phyloP scores from a whole-genome alignment of 2,113 vertebrate species.

The Vanacampus margaritifer region DNA sequence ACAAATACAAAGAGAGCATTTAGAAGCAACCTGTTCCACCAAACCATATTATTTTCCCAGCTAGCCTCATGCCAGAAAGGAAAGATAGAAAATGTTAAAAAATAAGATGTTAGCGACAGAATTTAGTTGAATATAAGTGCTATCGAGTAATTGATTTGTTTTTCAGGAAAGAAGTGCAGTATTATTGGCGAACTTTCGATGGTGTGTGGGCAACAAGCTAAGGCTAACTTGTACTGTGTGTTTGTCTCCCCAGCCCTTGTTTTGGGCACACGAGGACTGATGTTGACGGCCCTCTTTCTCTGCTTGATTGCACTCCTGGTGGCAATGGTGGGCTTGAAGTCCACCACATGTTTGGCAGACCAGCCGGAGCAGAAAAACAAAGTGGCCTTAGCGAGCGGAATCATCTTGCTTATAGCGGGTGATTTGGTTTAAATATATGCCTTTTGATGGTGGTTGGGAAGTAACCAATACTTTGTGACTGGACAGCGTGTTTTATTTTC shows the following conservation, averaged over 20 bases:
- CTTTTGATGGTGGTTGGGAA: too few species aligned
- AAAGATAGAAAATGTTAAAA: too few species aligned
- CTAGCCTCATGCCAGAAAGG: too few species aligned
- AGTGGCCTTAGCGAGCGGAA: conserved; percentile 82
- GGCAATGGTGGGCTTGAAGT: conserved; percentile 83
- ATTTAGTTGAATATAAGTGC: too few species aligned
- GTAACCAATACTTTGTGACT: too few species aligned
- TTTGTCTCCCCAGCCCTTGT: conserved; percentile 70
- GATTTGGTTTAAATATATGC: conserved; percentile 2
- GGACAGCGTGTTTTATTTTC: too few species aligned
- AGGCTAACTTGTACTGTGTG: background rate
- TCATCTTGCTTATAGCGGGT: conserved; percentile 84
- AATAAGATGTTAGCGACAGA: too few species aligned
- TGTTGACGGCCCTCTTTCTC: conserved; percentile 80
- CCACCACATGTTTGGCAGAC: conserved; percentile 85
- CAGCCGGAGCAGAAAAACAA: conserved; percentile 80
- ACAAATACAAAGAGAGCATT: too few species aligned
- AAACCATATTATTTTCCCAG: too few species aligned
- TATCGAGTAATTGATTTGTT: too few species aligned
- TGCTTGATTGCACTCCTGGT: conserved; percentile 75
- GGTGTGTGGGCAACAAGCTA: background rate
- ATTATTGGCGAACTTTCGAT: background rate
- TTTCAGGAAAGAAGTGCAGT: too few species aligned
- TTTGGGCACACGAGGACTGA: conserved; percentile 86
- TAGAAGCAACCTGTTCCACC: too few species aligned